Evolutionary conservation across 2,113 vertebrate genomes (phyloP), one percentile per base, ranked within the genome.

Genomic region (Synodontis membranacea): DNA sequence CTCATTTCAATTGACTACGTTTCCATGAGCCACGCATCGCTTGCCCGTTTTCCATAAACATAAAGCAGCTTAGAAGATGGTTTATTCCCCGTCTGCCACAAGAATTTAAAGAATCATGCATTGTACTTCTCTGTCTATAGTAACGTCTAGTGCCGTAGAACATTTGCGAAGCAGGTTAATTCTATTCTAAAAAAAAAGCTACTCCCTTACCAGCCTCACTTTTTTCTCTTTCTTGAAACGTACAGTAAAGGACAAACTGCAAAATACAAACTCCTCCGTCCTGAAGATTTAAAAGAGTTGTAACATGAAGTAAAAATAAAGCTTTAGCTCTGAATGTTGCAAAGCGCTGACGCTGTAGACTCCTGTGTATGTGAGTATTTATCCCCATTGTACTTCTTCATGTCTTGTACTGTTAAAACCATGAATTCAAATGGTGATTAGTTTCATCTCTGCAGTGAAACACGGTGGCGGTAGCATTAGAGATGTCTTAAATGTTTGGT

Each of bases 1-100:
- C 60, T 84, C 78, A 87, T 91, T 87, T 83, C 72, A 87, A 60
- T 80, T 60, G 68, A 64, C 50, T 70, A 46, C n/a, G 25, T 52
- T 48, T 83, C 80, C 80, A 70, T 84, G 44, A 89, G 70, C 52
- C 58, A 80, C 86, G 76, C 78, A 80, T 84, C 84, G 85, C 52
- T 17, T 48, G 76, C 42, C n/a, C 34, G 75, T 72, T 89, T 64
- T 84, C 68, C 84, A 86, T 87, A 85, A 87, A 80, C n/a, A 17
- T 50, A 15, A 31, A n/a, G n/a, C n/a, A n/a, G n/a, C n/a, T n/a
- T n/a, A n/a, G n/a, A n/a, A n/a, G n/a, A n/a, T n/a, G n/a, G n/a
- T n/a, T n/a, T n/a, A n/a, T n/a, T n/a, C n/a, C n/a, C n/a, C n/a
- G n/a, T n/a, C n/a, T n/a, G n/a, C n/a, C n/a, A n/a, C n/a, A n/a